Evolutionary conservation across 2,888 invertebrate genomes (phyloP), one percentile per base, ranked within the genome.

Genomic region (Sminthurinus aureus): DNA sequence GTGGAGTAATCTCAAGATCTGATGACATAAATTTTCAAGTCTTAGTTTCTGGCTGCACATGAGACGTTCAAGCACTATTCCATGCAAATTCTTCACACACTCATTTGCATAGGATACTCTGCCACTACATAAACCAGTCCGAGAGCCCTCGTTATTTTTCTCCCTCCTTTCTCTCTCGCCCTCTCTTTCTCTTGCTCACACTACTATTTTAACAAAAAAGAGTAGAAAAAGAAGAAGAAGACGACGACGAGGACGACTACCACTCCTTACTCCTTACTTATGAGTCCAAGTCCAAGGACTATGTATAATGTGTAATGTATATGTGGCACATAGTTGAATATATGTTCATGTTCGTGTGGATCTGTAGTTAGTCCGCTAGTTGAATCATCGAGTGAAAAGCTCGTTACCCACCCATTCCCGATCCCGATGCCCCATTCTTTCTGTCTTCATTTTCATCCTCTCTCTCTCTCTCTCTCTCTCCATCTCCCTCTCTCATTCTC

Each of bases 61-160:
- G 87, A 87, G 87, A 88, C 87, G 88, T 87, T 85, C 84, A 83
- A 87, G 87, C 86, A 88, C 88, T 88, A 88, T 88, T 87, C 88
- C 88, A 88, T 88, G 88, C 88, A 88, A 88, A 88, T 88, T 88
- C 87, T 86, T 87, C 86, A 88, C 88, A 88, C 86, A 88, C 87
- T 88, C 87, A 88, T 88, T 88, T 88, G 88, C 88, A 88, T 88
- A 86, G 86, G 84, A 83, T 86, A 85, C 81, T 26, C 71, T 76
- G 22, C 76, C 76, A 58, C 26, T 81, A 81, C 81, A 81, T 81
- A 81, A 81, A 81, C 74, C 81, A 81, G 81, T 81, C 81, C 81
- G n/a, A n/a, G 20, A 26, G 20, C 22, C 22, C n/a, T 80, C 71
- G 69, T 52, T 74, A 52, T 58, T 64, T 64, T 76, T 58, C 9